phyloP scores from a whole-genome alignment of 1,140 invertebrate genomes.

The Pemphigus obesinymphae region DNA sequence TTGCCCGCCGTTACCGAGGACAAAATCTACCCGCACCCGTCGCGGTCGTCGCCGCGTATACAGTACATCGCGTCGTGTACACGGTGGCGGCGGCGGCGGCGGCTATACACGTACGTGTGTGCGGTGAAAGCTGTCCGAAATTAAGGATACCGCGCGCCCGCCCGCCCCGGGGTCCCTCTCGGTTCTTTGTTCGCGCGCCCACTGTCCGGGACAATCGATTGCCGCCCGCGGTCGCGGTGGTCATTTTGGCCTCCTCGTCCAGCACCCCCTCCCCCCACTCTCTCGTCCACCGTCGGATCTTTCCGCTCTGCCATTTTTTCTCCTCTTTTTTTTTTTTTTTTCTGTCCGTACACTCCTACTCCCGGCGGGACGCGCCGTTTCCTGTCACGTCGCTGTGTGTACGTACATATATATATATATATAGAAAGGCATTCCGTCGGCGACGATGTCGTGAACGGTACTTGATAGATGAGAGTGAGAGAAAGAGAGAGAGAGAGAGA shows the following conservation, averaged over 20 bases:
- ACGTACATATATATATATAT: neutral
- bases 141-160: slow-evolving; percentile 1
- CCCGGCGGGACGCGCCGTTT: neutral
- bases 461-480: neutral
- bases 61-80: neutral
- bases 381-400: neutral
- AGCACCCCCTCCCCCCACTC: neutral
- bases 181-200: slow-evolving; percentile 28
- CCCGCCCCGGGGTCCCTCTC: neutral
- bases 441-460: neutral
- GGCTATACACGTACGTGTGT: neutral
- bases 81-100: neutral
- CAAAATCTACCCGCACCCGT: neutral
- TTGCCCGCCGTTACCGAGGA: neutral
- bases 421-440: neutral
- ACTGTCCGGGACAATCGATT: slow-evolving; percentile 26
- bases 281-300: neutral
- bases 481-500: neutral
- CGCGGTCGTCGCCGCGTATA: neutral
- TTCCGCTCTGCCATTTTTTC: neutral
- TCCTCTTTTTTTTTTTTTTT: neutral
- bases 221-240: slow-evolving; percentile 11
- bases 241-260: slow-evolving; percentile 1
- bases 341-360: neutral
- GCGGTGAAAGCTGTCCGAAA: slow-evolving; percentile 19